Evolutionary conservation across 2,888 invertebrate genomes (phyloP).

Genomic region (Zhuqinia jingwanae): DNA sequence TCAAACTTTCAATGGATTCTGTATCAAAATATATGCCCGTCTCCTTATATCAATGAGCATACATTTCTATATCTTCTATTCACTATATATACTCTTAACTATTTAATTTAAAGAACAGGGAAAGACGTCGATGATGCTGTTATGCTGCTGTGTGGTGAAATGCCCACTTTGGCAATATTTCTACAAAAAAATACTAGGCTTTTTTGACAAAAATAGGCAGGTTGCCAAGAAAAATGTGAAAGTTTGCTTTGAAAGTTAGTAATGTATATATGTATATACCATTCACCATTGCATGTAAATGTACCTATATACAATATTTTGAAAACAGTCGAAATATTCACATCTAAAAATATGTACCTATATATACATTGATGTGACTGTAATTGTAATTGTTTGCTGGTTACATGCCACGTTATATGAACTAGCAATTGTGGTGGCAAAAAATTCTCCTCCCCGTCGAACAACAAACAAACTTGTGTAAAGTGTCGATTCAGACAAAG

Average conservation of each 20-base stretch:
- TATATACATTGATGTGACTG: too few relatives aligned
- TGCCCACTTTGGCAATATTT: not conserved
- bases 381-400: too few relatives aligned
- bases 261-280: not conserved
- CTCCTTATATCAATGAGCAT: too few relatives aligned
- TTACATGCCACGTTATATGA: too few relatives aligned
- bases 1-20: not conserved
- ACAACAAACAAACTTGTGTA: too few relatives aligned
- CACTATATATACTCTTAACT: not conserved
- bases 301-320: too few relatives aligned
- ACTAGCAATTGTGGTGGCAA: too few relatives aligned
- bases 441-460: too few relatives aligned
- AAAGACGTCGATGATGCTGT: not conserved
- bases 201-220: not conserved
- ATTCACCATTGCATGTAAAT: too few relatives aligned
- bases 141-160: not conserved
- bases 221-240: not conserved
- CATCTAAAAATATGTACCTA: too few relatives aligned
- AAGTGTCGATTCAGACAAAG: too few relatives aligned
- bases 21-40: not conserved
- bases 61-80: not conserved
- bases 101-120: slow-evolving; percentile 9
- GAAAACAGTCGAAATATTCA: too few relatives aligned
- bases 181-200: not conserved
- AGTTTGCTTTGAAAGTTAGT: not conserved